These are phyloP conservation scores for Terrapene triunguis DNA, from an alignment of 2,113 vertebrate genomes.

Conservation along the genomic window DNA sequence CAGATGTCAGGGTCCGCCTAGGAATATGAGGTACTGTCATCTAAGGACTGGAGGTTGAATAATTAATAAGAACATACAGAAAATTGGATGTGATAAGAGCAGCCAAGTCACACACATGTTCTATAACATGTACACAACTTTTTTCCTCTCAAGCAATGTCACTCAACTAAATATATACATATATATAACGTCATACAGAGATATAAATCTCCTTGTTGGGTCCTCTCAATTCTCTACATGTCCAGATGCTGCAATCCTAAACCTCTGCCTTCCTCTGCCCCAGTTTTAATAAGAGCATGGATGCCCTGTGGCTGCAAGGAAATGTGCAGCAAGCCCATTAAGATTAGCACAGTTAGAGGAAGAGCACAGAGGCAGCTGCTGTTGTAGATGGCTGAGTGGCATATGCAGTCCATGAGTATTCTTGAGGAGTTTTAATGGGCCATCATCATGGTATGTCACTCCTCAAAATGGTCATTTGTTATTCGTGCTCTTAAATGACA, in stretches of 20 bases:
- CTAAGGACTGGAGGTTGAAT: slow-evolving; percentile 29
- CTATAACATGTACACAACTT: background rate
- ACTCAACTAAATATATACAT: background rate
- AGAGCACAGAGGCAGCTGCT: slow-evolving; percentile 50
- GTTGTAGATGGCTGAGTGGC: slow-evolving; percentile 52
- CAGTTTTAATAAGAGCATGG: slow-evolving; percentile 48
- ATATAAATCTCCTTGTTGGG: background rate
- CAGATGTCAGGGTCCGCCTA: background rate
- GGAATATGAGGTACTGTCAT: slow-evolving; percentile 27
- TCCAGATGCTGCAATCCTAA: background rate
- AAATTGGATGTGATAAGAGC: slow-evolving; percentile 7
- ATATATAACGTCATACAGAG: rapidly evolving
- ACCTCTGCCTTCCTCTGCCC: background rate
- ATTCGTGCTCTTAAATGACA: slow-evolving; percentile 56
- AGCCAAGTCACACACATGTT: background rate
- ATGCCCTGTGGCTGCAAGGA: slow-evolving; percentile 28
- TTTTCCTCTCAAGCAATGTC: background rate
- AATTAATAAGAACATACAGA: slow-evolving; percentile 51
- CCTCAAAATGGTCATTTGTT: slow-evolving; percentile 62
- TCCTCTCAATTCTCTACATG: background rate
- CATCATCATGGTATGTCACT: slow-evolving; percentile 55
- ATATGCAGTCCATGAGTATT: slow-evolving; percentile 23
- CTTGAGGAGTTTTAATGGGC: slow-evolving; percentile 64
- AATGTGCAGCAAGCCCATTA: slow-evolving; percentile 60
- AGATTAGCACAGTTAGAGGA: slow-evolving; percentile 41